Evolutionary conservation across 2,113 vertebrate species (phyloP).

Genomic region (Gadus chalcogrammus): DNA sequence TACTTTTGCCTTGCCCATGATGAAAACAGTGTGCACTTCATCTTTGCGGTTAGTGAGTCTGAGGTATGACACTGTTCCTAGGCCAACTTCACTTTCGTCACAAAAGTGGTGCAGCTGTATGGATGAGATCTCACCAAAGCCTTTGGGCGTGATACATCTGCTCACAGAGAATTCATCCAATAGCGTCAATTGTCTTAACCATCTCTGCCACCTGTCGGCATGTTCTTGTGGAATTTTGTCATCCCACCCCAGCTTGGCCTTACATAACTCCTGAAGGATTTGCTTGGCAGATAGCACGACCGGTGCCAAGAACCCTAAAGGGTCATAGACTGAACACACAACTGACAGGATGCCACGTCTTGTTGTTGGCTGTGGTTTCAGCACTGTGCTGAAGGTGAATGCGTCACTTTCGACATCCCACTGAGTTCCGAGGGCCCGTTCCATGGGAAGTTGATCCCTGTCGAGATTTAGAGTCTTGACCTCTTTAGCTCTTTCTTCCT

Average conservation of each 20-base stretch:
- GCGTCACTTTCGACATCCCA: too few relatives aligned
- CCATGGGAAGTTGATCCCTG: too few relatives aligned
- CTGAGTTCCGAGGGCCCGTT: too few relatives aligned
- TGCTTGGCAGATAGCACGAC: too few relatives aligned
- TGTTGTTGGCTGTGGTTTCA: too few relatives aligned
- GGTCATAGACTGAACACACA: too few relatives aligned
- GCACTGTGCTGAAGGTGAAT: too few relatives aligned
- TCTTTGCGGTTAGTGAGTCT: background rate
- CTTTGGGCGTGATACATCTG: background rate
- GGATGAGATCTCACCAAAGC: background rate
- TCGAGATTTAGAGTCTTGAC: too few relatives aligned
- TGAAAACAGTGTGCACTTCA: background rate
- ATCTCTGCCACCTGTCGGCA: background rate
- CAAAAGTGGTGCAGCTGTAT: slow-evolving; percentile 11
- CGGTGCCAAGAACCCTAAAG: too few relatives aligned
- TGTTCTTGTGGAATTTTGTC: background rate
- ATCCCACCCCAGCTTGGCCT: slow-evolving; percentile 9
- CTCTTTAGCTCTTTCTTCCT: too few relatives aligned
- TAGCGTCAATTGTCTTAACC: background rate
- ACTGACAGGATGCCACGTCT: too few relatives aligned
- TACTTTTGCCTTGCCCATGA: slow-evolving; percentile 3
- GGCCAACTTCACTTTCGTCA: slow-evolving; percentile 6
- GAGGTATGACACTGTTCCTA: background rate
- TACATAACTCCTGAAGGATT: too few relatives aligned
- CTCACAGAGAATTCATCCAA: background rate